Evolutionary conservation across 2,113 vertebrate species (phyloP).

Genomic region (Phaethornis superciliosus): DNA sequence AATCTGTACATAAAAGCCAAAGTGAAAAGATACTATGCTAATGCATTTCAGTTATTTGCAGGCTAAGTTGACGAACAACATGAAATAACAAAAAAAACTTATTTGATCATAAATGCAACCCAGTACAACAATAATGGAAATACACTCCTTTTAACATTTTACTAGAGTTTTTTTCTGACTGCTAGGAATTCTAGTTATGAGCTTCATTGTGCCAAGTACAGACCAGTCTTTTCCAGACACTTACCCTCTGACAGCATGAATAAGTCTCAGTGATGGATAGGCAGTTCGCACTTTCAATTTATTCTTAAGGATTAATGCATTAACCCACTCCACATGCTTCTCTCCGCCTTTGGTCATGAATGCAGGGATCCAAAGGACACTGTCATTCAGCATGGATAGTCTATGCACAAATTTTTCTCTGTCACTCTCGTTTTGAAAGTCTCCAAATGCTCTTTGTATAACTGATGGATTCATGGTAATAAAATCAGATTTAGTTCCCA

Average conservation of each 20-base stretch:
- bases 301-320: conserved; percentile 87
- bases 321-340: conserved; percentile 88
- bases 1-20: not conserved
- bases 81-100: not conserved
- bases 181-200: conserved; percentile 38
- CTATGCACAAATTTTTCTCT: conserved; percentile 85
- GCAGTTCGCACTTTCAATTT: conserved; percentile 85
- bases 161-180: not conserved
- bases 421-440: conserved; percentile 85
- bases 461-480: conserved; percentile 94
- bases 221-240: conserved; percentile 74
- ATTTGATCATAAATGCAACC: conserved; percentile 18
- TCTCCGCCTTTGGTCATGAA: conserved; percentile 93
- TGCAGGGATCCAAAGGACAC: conserved; percentile 91
- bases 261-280: conserved; percentile 88
- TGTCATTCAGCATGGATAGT: conserved; percentile 87
- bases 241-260: conserved; percentile 92
- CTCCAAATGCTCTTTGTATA: conserved; percentile 88
- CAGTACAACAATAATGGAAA: conserved; percentile 20
- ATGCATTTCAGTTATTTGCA: not conserved
- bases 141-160: not conserved
- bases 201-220: conserved; percentile 68
- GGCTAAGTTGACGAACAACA: conserved; percentile 10
- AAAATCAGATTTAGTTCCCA: conserved; percentile 91
- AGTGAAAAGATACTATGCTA: not conserved